These are phyloP conservation scores for Crocuta crocuta DNA, from an alignment of 2,113 vertebrate species.

Conservation along the genomic window DNA sequence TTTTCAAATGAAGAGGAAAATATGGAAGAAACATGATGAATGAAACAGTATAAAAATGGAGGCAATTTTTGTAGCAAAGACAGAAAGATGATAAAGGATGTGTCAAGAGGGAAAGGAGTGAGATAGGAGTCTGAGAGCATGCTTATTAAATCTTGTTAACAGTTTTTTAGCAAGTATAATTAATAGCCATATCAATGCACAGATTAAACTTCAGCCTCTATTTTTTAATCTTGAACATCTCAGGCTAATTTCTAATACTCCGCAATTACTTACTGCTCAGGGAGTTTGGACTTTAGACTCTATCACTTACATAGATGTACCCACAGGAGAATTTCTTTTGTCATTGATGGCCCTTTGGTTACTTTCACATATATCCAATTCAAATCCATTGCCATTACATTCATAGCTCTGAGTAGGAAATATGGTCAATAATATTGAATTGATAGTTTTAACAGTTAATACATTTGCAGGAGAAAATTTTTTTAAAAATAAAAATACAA, in stretches of 20 bases:
- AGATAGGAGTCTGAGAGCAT: neutral
- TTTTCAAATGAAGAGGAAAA: neutral
- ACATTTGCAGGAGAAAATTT: neutral
- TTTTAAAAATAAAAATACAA: neutral
- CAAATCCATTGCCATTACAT: neutral
- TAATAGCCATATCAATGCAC: neutral
- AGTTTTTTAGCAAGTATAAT: neutral
- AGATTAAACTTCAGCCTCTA: neutral
- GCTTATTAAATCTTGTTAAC: neutral
- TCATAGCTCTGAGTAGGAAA: neutral
- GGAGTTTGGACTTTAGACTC: neutral
- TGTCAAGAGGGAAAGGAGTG: neutral
- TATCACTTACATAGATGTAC: neutral
- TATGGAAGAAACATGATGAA: neutral
- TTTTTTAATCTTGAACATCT: neutral
- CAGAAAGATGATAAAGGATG: neutral
- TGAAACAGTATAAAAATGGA: neutral
- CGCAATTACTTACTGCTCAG: neutral
- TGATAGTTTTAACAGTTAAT: neutral
- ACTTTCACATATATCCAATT: neutral
- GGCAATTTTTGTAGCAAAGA: neutral
- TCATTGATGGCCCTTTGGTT: neutral
- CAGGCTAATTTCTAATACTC: neutral
- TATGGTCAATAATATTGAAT: neutral
- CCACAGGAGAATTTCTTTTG: neutral